Conservation (phyloP, 2,797 vertebrate species). For the Lophius americanus region DNA sequence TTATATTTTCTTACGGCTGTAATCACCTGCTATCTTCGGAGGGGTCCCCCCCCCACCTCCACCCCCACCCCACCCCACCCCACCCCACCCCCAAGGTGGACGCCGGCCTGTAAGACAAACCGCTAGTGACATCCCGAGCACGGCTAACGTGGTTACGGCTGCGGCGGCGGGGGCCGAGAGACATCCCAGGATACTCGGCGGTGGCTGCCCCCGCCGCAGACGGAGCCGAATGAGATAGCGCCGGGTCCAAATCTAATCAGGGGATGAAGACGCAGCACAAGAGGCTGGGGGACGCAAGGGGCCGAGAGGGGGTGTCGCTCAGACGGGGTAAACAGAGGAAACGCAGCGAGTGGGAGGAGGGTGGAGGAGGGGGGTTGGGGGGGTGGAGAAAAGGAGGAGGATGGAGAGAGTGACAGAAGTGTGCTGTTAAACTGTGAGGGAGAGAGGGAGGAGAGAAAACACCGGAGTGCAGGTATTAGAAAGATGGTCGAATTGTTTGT, state of each 20-base stretch:
- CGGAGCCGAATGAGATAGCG: conserved; percentile 74
- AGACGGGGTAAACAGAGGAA: conserved; percentile 52
- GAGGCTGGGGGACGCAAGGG: conserved; percentile 30
- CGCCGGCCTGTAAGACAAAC: conserved; percentile 63
- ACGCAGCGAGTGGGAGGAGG: neutral
- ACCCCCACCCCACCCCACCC: too few relatives aligned
- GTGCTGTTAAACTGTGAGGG: conserved; percentile 55
- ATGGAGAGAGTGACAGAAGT: conserved; percentile 61
- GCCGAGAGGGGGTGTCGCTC: conserved; percentile 8
- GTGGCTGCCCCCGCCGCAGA: conserved; percentile 45
- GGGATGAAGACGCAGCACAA: conserved; percentile 47
- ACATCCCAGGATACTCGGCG: conserved; percentile 61
- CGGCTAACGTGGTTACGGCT: conserved; percentile 68
- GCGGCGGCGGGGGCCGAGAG: conserved; percentile 51
- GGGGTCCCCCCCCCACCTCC: too few relatives aligned
- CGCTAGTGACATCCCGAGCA: conserved; percentile 70
- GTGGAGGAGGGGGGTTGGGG: conserved; percentile 20
- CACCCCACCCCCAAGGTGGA: conserved; percentile 14
- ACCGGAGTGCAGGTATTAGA: conserved; percentile 34
- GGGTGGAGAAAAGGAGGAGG: conserved; percentile 38
- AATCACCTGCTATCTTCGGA: too few relatives aligned
- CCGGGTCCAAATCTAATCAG: conserved; percentile 75
- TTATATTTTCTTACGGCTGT: too few relatives aligned
- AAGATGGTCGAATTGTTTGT: conserved; percentile 63
- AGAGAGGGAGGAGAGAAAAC: conserved; percentile 44